Evolutionary conservation across 1,140 invertebrate genomes (phyloP).

Genomic region (Pseudoatta argentina): DNA sequence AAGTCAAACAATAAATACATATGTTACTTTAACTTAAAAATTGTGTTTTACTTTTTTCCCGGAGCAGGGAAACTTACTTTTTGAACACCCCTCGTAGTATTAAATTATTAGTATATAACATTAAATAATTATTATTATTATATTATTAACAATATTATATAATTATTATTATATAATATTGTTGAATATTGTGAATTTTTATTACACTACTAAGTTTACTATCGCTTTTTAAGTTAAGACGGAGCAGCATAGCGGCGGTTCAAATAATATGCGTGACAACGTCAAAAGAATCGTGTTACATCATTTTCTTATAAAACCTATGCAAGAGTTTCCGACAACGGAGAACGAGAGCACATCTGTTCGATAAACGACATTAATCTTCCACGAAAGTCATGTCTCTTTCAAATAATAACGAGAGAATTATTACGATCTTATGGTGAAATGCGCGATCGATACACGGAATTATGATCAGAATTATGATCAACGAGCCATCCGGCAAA

Average conservation of each 20-base stretch:
- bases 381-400: slow-evolving; percentile 11
- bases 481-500: neutral
- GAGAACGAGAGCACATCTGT: neutral
- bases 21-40: too few species aligned
- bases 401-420: slow-evolving; percentile 19
- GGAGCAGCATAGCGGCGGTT: neutral
- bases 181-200: neutral
- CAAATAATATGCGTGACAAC: neutral
- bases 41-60: too few species aligned
- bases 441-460: slow-evolving; percentile 2
- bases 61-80: too few species aligned
- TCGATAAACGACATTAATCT: slow-evolving; percentile 29
- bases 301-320: neutral
- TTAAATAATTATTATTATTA: too few species aligned
- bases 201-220: neutral
- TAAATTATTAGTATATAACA: neutral
- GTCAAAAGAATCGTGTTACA: slow-evolving; percentile 10
- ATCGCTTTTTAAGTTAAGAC: neutral
- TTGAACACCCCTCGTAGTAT: neutral
- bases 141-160: too few species aligned
- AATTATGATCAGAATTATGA: neutral
- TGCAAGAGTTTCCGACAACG: neutral
- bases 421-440: neutral
- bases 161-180: neutral
- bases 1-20: too few species aligned